Base-by-base conservation (phyloP, 2,888 invertebrate species). In the Melanchra persicariae region DNA sequence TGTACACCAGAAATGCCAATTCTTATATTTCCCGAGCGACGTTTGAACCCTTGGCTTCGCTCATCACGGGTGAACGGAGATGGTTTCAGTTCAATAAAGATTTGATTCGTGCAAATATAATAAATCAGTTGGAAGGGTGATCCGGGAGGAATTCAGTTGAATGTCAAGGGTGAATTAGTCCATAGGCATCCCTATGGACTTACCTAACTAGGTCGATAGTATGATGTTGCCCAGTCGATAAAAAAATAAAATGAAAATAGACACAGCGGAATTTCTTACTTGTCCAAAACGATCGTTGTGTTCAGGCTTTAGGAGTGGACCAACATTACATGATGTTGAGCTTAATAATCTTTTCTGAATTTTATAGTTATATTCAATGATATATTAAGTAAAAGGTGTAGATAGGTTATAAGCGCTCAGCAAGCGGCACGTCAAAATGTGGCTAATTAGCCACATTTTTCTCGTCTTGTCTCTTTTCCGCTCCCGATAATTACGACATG, bases 11-110 rank as follows among this genome's bases (percentile, higher is more conserved):
- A 59, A 77, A 74, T 22, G 17, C 40, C 52, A 59, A 54, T 70
- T 74, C 9, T 55, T 26, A 55, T 49, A 60, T 78, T 70, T 58
- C 55, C 40, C 37, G 17, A 72, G 22, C 40, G 49, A n/a, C 57
- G 30, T 61, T 59, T 58, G 40, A 79, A 59, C 62, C 62, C 43
- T 72, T 74, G 57, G 57, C 45, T 75, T 75, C 4, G 0, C 22
- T 26, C 84, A 72, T 91, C 91, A 59, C 26, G 61, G 72, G 55
- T 54, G 68, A 49, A 61, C 2, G 43, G 61, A 61, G 9, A 64
- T 40, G 52, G 58, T 58, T 75, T 74, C 75, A 63, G 26, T 58
- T 74, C 74, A 63, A 49, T 79, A 54, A 63, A 54, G 40, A 52
- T 15, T 40, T 58, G 47, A 63, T 49, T 75, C 52, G 61, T 57